Percentiles rank a stretch among this genome's conserved stretches.
Conservation (phyloP, 2,113 vertebrate species). For the Phaethon lepturus region DNA sequence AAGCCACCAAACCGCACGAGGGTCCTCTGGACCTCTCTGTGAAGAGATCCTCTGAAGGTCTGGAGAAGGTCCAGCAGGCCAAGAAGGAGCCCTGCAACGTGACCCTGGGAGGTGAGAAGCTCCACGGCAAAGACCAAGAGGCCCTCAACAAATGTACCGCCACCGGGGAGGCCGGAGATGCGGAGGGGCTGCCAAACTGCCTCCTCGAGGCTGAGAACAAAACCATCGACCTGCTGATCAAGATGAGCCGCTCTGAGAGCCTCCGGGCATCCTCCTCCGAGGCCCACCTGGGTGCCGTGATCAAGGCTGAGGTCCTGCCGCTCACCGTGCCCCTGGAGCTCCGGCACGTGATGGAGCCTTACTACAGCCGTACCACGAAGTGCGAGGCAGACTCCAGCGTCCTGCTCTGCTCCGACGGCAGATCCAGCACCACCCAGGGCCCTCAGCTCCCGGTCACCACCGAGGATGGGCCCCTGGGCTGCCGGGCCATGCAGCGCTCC, state of each 20-base stretch:
- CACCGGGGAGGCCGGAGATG: neutral
- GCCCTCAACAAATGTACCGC: neutral
- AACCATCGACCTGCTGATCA: conserved; percentile 85
- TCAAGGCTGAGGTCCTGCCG: conserved; percentile 79
- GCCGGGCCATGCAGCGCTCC: conserved; percentile 53
- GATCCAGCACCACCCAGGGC: conserved; percentile 19
- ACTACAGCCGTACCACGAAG: conserved; percentile 88
- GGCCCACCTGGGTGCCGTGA: conserved; percentile 2
- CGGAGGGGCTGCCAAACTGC: conserved; percentile 6
- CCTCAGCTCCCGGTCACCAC: neutral
- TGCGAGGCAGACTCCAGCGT: conserved; percentile 96
- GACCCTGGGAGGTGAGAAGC: neutral
- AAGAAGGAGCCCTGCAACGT: conserved; percentile 38
- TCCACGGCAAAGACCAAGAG: conserved; percentile 7
- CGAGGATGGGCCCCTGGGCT: conserved; percentile 41
- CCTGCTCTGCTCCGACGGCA: conserved; percentile 84
- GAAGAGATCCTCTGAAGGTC: conserved; percentile 72
- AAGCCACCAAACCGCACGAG: conserved; percentile 78
- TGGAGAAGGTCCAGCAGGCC: conserved; percentile 43
- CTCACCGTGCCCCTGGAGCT: conserved; percentile 66
- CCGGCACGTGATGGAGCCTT: conserved; percentile 69
- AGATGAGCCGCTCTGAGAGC: conserved; percentile 73
- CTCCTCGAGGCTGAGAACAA: conserved; percentile 80
- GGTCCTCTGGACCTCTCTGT: conserved; percentile 91
- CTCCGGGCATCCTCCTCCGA: neutral